Conservation (phyloP, 2,888 invertebrate genomes). For the Hirtodrosophila confusa region DNA sequence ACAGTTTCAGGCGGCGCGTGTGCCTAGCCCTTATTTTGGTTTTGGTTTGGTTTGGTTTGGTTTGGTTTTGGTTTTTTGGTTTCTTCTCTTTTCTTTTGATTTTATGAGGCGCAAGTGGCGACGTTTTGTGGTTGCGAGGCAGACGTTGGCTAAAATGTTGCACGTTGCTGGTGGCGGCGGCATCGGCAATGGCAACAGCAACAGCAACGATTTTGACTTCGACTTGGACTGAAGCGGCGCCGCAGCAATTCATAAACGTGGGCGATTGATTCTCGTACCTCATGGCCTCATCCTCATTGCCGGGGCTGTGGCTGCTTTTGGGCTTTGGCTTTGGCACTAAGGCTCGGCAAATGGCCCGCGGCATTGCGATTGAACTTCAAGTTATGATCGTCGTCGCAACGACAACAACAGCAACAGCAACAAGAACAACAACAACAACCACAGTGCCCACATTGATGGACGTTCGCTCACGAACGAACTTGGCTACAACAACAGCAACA, state of each 20-base stretch:
- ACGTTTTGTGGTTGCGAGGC: conserved; percentile 79
- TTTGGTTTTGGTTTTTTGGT: conserved; percentile 22
- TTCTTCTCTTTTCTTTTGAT: conserved; percentile 35
- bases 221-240: conserved; percentile 67
- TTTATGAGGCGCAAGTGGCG: conserved; percentile 80
- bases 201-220: conserved; percentile 31
- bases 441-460: conserved; percentile 81
- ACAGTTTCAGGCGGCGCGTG: conserved; percentile 68
- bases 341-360: conserved; percentile 84
- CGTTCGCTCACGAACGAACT: conserved; percentile 80
- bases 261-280: conserved; percentile 82
- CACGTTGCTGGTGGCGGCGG: conserved; percentile 68
- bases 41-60: conserved; percentile 33
- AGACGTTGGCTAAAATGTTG: conserved; percentile 78
- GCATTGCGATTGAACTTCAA: conserved; percentile 84
- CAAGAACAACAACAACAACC: conserved; percentile 41
- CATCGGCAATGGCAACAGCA: conserved; percentile 24
- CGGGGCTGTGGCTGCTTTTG: conserved; percentile 56
- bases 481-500: conserved; percentile 57
- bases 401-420: conserved; percentile 31
- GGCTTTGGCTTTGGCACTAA: conserved; percentile 81
- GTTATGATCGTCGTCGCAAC: conserved; percentile 81
- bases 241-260: conserved; percentile 83
- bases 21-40: conserved; percentile 77
- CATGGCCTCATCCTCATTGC: conserved; percentile 68